Conservation (phyloP, 2,113 vertebrate genomes). For the Colaptes auratus region DNA sequence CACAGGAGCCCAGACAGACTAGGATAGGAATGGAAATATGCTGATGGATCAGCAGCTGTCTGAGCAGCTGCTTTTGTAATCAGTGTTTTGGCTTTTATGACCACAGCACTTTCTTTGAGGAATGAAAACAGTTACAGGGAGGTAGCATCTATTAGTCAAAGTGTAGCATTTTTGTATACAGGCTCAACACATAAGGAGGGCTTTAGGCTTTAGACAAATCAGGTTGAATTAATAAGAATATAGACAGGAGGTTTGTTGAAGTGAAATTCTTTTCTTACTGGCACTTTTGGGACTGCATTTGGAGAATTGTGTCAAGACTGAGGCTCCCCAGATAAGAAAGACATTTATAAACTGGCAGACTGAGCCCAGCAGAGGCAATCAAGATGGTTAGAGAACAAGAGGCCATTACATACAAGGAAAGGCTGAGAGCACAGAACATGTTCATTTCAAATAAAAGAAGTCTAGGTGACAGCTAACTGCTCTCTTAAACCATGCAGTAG, state of each 20-base stretch:
- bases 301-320: background rate
- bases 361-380: background rate
- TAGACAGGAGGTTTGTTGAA: background rate
- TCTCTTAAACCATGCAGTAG: background rate
- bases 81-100: no score
- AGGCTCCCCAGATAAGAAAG: background rate
- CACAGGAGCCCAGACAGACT: no score
- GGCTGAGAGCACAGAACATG: background rate
- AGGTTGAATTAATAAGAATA: background rate
- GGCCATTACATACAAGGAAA: background rate
- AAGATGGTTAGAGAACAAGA: background rate
- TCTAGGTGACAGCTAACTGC: background rate
- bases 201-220: background rate
- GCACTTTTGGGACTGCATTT: background rate
- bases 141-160: no score
- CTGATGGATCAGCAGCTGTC: no score
- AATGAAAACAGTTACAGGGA: no score
- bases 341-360: background rate
- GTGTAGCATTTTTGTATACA: no score
- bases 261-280: background rate
- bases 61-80: no score
- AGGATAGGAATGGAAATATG: no score
- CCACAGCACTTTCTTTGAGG: no score
- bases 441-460: background rate
- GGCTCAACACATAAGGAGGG: no score